Conservation (phyloP, 2,113 vertebrate genomes). For the Saguinus midas region DNA sequence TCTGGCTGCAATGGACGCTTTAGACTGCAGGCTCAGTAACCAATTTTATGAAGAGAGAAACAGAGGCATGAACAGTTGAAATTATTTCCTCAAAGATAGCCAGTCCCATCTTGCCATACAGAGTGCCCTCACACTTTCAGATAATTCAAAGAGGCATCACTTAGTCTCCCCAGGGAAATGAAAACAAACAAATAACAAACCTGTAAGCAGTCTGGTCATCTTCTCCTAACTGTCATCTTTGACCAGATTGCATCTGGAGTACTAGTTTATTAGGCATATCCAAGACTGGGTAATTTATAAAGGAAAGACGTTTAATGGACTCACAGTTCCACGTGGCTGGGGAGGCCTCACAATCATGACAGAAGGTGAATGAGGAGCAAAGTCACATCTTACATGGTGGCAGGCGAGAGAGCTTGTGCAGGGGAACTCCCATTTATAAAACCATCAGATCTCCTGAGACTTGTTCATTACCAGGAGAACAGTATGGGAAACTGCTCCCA, state of each 20-base stretch:
- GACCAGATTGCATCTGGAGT: not conserved
- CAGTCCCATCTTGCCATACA: not conserved
- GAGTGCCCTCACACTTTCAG: not conserved
- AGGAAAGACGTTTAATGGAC: too few relatives aligned
- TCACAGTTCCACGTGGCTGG: too few relatives aligned
- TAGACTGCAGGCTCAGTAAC: not conserved
- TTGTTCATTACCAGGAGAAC: too few relatives aligned
- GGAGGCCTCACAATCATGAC: too few relatives aligned
- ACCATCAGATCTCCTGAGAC: too few relatives aligned
- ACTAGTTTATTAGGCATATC: not conserved
- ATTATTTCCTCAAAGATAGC: not conserved
- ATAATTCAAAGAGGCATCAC: not conserved
- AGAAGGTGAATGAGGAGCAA: too few relatives aligned
- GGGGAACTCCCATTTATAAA: too few relatives aligned
- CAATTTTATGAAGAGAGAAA: constrained; percentile 21
- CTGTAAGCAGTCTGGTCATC: not conserved
- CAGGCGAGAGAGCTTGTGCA: too few relatives aligned
- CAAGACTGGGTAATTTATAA: too few relatives aligned
- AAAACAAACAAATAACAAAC: not conserved
- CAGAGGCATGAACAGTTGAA: not conserved
- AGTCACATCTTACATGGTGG: too few relatives aligned
- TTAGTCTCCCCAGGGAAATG: not conserved
- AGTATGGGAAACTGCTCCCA: too few relatives aligned
- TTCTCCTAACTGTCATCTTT: not conserved
- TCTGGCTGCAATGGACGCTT: not conserved